Percentiles rank a stretch among this genome's conserved stretches.
Evolutionary conservation across 2,888 invertebrate species (phyloP).

Genomic region (Dynastes hyllus): DNA sequence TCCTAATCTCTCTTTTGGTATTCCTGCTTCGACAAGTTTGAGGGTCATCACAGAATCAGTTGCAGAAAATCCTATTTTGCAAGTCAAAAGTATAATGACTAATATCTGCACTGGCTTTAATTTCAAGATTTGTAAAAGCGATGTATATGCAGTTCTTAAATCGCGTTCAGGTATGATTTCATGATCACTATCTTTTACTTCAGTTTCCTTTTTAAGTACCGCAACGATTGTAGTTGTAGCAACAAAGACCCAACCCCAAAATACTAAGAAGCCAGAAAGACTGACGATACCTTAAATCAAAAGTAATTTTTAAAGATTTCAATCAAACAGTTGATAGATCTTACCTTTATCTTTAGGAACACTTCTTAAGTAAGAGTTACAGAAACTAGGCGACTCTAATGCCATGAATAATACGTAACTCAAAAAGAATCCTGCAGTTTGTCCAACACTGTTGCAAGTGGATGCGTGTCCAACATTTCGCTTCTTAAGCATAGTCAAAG

Average conservation of each 20-base stretch:
- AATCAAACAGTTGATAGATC: neutral
- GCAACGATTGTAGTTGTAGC: slow-evolving; percentile 92
- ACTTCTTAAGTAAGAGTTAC: slow-evolving; percentile 91
- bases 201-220: slow-evolving; percentile 88
- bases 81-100: slow-evolving; percentile 88
- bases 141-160: slow-evolving; percentile 84
- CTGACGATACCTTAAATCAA: slow-evolving; percentile 67
- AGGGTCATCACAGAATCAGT: slow-evolving; percentile 95
- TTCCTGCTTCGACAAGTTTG: slow-evolving; percentile 96
- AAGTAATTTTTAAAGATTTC: neutral
- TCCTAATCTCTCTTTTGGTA: slow-evolving; percentile 95
- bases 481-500: slow-evolving; percentile 97
- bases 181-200: slow-evolving; percentile 69
- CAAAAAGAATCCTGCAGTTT: slow-evolving; percentile 97
- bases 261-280: slow-evolving; percentile 86
- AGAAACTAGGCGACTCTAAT: slow-evolving; percentile 95
- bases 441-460: slow-evolving; percentile 98
- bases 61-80: slow-evolving; percentile 96
- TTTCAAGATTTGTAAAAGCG: slow-evolving; percentile 87
- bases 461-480: slow-evolving; percentile 98
- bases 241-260: slow-evolving; percentile 96
- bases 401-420: slow-evolving; percentile 98
- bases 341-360: slow-evolving; percentile 81
- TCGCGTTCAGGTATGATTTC: slow-evolving; percentile 71
- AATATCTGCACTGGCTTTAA: slow-evolving; percentile 87